These are phyloP conservation scores for Drosophila ezoana DNA, from an alignment of 2,888 invertebrate species.

Conservation along the genomic window DNA sequence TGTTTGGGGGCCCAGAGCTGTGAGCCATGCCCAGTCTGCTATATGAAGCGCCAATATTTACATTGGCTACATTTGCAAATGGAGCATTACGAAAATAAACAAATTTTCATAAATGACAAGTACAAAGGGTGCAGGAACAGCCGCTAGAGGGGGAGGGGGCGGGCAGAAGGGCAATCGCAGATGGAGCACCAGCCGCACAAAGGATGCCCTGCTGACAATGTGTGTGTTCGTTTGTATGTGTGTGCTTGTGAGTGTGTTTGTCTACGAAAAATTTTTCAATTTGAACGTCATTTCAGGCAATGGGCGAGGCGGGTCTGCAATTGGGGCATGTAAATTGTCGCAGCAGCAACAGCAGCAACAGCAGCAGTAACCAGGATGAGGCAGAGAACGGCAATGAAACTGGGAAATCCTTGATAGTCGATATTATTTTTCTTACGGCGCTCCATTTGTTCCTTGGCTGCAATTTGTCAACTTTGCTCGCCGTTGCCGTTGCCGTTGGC, in stretches of 20 bases:
- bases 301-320: constrained; percentile 61
- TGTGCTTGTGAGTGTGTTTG: too few relatives aligned
- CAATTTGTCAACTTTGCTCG: constrained; percentile 78
- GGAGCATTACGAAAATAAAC: constrained; percentile 81
- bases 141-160: constrained; percentile 5
- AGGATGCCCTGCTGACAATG: constrained; percentile 56
- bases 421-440: constrained; percentile 80
- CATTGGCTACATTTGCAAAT: constrained; percentile 82
- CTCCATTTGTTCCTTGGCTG: constrained; percentile 77
- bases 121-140: constrained; percentile 60
- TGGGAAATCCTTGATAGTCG: constrained; percentile 76
- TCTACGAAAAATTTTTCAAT: constrained; percentile 67
- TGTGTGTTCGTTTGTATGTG: constrained; percentile 29
- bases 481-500: constrained; percentile 41
- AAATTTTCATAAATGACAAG: constrained; percentile 82
- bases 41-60: constrained; percentile 77
- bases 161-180: constrained; percentile 19
- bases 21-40: constrained; percentile 43
- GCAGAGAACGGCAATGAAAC: constrained; percentile 45
- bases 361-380: constrained; percentile 24
- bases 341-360: constrained; percentile 47
- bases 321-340: constrained; percentile 78
- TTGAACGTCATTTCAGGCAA: constrained; percentile 74
- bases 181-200: constrained; percentile 59
- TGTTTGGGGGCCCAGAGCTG: constrained; percentile 1